These are phyloP conservation scores for Eira barbara DNA, from an alignment of 2,113 vertebrate species.

Conservation along the genomic window DNA sequence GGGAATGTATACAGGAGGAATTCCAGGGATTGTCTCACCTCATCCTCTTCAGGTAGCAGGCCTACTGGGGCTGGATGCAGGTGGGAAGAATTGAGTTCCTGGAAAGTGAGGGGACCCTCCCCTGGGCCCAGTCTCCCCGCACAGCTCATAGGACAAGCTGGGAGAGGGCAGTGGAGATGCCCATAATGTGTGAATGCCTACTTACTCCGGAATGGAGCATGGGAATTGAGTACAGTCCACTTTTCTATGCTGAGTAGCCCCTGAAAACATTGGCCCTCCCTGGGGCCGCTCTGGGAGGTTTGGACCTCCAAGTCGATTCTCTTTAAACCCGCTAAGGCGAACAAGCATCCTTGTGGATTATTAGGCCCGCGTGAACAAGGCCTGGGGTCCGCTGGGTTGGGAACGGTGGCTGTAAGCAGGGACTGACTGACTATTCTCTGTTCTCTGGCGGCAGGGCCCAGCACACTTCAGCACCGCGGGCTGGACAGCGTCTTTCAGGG, in stretches of 20 bases:
- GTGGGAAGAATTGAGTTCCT: not conserved
- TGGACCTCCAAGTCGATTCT: not conserved
- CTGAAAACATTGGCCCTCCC: not conserved
- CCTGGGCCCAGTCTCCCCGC: not conserved
- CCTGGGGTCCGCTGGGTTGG: not conserved
- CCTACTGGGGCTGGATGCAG: not conserved
- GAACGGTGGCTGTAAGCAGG: not conserved
- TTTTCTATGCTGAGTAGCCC: not conserved
- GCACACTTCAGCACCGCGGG: not conserved
- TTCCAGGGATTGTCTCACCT: not conserved
- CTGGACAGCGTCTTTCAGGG: slow-evolving; percentile 8
- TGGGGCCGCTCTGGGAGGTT: not conserved
- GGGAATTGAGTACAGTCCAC: not conserved
- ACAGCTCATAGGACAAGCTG: not conserved
- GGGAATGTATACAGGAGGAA: not conserved
- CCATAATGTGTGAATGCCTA: not conserved
- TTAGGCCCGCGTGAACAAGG: not conserved
- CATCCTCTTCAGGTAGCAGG: not conserved
- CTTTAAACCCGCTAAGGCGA: not conserved
- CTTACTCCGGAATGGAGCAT: not conserved
- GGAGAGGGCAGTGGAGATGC: not conserved
- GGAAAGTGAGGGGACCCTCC: not conserved
- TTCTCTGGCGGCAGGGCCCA: not conserved
- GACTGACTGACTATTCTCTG: accelerated
- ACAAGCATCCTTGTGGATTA: not conserved